Base-by-base conservation (phyloP, 2,797 vertebrate species). In the Cryptoprocta ferox region DNA sequence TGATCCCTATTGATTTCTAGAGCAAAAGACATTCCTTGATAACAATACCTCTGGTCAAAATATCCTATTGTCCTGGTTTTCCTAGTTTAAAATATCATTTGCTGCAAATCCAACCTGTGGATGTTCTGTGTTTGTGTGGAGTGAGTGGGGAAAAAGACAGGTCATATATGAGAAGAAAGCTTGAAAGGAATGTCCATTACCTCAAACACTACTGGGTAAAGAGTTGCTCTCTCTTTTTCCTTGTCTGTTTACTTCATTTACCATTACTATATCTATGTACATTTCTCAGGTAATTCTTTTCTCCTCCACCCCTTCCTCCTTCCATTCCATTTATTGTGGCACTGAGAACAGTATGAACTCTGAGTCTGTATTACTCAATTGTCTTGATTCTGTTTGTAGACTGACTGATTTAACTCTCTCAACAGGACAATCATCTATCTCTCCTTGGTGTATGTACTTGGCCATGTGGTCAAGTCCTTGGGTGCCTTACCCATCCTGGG, bases 371-470 rank as follows among this genome's bases (percentile, higher is more conserved):
- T 89, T 82, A 50, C 32, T 83, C 85, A 92, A 39, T 13, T 45
- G 14, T 95, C 73, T 87, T 42, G 88, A 65, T 63, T 35, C 21
- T 71, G 37, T 81, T 59, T 86, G 6, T 91, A 76, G 71, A 89
- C 81, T 93, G 53, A 96, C 70, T 88, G 39, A 86, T 75, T 90
- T 78, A 79, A 97, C 91, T 99, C 92, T 98, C 76, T 96, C 98
- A 48, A 95, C 99, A 99, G 99, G 98, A 99, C 99, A 85, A 99
- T 99, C 98, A 99, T 99, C 98, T 99, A 99, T 98, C 99, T 99
- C 97, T 99, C 99, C 95, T 96, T 99, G 85, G 98, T 99, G 45
- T 99, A 99, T 65, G 99, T 99, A 96, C 97, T 99, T 75, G 99
- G 99, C 85, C 99, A 99, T 79, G 98, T 99, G 98, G 97, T 99